Evolutionary conservation across 2,888 invertebrate genomes (phyloP), one percentile per base, ranked within the genome.

Genomic region (Crossocerus cetratus): DNA sequence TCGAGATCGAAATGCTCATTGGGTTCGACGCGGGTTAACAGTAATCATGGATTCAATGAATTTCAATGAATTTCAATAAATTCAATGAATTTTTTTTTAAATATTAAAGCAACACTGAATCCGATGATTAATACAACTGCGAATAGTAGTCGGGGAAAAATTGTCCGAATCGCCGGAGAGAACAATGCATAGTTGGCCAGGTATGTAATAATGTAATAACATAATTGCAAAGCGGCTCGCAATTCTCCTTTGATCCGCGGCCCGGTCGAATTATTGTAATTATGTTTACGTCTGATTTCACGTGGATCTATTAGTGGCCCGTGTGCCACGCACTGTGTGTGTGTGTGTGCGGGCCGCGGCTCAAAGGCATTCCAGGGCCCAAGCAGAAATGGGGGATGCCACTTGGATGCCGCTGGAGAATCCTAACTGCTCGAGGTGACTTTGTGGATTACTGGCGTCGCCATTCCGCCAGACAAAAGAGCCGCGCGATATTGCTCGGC

Each of bases 341-440:
- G 8, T 32, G 32, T 32, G 11, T 5, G 11, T 3, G 32, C 32
- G 11, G 8, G 11, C 32, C 32, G 32, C 32, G 11, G 32, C 72
- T 81, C 81, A 81, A 81, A 81, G 77, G 74, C 80, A 81, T 81
- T 82, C 81, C 80, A 32, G 58, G 13, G 66, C 32, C 56, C 69
- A 57, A 68, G 65, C 70, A 65, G 54, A 45, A 65, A 62, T 58
- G 43, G 70, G 70, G 69, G 69, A 69, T 79, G 61, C 82, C 80
- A 43, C 72, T 65, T 80, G 83, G 76, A 78, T 82, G 67, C 62
- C 65, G 44, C 53, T 11, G 8, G 49, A 60, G 65, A 59, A 63
- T 58, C 55, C 44, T 58, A 62, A 44, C 53, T 60, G 53, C 66
- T 53, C 59, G 62, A 56, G 54, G 22, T 21, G 3, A 13, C 23